Evolutionary conservation across 1,140 invertebrate genomes (phyloP).

Genomic region (Drosophila sucinea): DNA sequence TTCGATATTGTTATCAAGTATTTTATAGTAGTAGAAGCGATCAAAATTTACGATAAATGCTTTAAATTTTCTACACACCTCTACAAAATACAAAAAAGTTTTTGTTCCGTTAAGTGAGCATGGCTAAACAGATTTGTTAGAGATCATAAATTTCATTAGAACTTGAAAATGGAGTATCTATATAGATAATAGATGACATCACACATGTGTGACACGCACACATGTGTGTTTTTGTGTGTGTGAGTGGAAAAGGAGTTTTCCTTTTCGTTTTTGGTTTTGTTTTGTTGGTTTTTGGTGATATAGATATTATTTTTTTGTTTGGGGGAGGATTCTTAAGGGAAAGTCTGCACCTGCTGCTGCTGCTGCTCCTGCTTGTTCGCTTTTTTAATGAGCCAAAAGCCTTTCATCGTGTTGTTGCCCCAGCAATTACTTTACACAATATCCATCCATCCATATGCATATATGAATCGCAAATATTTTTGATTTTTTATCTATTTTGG

Average conservation of each 20-base stretch:
- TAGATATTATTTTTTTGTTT: background rate
- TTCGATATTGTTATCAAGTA: constrained; percentile 49
- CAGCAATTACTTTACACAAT: constrained; percentile 49
- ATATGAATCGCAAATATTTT: constrained; percentile 23
- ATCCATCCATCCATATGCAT: constrained; percentile 1
- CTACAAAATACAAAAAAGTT: constrained; percentile 57
- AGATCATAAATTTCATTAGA: constrained; percentile 71
- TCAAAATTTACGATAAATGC: constrained; percentile 82
- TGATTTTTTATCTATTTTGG: background rate
- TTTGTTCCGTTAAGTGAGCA: constrained; percentile 80
- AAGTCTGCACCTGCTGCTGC: constrained; percentile 59
- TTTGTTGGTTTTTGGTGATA: background rate
- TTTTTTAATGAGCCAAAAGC: constrained; percentile 59
- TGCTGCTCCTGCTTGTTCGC: background rate
- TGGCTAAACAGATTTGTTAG: constrained; percentile 78
- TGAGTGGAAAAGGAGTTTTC: constrained; percentile 64
- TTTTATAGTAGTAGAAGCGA: constrained; percentile 67
- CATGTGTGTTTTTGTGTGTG: constrained; percentile 15
- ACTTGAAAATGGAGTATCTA: constrained; percentile 57
- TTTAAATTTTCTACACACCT: constrained; percentile 78
- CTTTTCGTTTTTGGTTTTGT: background rate
- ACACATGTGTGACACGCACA: constrained; percentile 38
- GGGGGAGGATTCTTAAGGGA: constrained; percentile 60
- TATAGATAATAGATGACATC: constrained; percentile 53
- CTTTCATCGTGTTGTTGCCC: constrained; percentile 23